Conservation (phyloP, 2,113 vertebrate genomes). For the Ceyx margarethae region DNA sequence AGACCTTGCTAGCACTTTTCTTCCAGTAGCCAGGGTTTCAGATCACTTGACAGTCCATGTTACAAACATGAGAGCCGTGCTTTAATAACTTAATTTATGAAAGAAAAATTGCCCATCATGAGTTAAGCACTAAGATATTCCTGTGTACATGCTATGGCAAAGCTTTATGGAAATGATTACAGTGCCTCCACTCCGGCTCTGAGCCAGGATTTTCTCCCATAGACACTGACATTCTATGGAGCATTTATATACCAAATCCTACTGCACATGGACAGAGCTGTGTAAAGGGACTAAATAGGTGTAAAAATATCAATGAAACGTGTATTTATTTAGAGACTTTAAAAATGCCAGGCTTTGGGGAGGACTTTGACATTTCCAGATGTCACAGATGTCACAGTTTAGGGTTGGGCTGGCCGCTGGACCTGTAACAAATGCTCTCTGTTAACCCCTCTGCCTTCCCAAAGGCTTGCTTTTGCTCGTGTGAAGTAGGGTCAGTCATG, state of each 20-base stretch:
- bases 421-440: no score
- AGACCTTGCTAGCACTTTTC: neutral
- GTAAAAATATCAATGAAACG: neutral
- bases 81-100: neutral
- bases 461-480: neutral
- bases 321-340: neutral
- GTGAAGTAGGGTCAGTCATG: neutral
- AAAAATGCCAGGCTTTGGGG: neutral
- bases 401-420: no score
- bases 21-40: neutral
- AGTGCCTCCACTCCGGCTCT: neutral
- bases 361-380: neutral
- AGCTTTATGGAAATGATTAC: neutral
- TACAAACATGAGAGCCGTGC: rapidly evolving
- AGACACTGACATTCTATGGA: neutral
- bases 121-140: neutral
- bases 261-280: neutral
- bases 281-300: neutral
- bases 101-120: neutral
- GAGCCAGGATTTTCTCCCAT: neutral
- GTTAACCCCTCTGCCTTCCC: no score
- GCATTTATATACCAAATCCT: neutral
- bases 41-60: neutral
- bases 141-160: neutral
- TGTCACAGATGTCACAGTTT: no score